Conservation (phyloP, 2,888 invertebrate species). For the Rhagonycha fulva region DNA sequence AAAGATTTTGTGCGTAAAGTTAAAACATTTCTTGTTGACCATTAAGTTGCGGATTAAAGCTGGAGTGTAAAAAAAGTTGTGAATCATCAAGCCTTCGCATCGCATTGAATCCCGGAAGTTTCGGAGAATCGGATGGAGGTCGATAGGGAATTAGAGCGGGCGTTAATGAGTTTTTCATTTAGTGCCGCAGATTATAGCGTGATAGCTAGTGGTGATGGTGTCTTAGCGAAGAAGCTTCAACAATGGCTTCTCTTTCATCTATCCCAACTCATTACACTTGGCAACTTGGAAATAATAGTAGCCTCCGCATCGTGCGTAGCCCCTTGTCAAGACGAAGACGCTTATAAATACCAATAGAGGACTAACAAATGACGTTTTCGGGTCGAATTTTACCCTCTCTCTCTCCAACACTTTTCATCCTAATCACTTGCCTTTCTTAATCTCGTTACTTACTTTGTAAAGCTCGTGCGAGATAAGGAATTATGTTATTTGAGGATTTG, state of each 20-base stretch:
- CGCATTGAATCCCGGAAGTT: constrained; percentile 28
- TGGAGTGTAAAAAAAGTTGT: constrained; percentile 17
- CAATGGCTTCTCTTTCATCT: constrained; percentile 39
- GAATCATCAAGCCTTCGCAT: constrained; percentile 27
- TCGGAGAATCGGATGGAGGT: constrained; percentile 23
- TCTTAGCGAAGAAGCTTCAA: constrained; percentile 38
- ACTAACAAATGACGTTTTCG: constrained; percentile 22
- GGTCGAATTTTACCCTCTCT: constrained; percentile 16
- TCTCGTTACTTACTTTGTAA: constrained; percentile 24
- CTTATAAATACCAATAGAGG: constrained; percentile 22
- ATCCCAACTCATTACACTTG: constrained; percentile 29
- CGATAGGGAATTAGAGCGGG: constrained; percentile 42
- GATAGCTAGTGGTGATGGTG: constrained; percentile 41
- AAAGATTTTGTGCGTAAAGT: background rate
- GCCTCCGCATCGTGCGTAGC: constrained; percentile 18
- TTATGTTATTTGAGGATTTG: constrained; percentile 7
- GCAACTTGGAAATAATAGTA: constrained; percentile 26
- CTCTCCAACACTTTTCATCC: constrained; percentile 11
- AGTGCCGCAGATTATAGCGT: constrained; percentile 47
- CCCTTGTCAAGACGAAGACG: constrained; percentile 23
- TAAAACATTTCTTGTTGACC: background rate
- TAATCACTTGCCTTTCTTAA: constrained; percentile 14
- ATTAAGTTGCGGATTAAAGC: background rate
- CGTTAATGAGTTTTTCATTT: constrained; percentile 53
- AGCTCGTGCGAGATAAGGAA: constrained; percentile 7